phyloP scores from a whole-genome alignment of 2,113 vertebrate species.

The Rhea americana region DNA sequence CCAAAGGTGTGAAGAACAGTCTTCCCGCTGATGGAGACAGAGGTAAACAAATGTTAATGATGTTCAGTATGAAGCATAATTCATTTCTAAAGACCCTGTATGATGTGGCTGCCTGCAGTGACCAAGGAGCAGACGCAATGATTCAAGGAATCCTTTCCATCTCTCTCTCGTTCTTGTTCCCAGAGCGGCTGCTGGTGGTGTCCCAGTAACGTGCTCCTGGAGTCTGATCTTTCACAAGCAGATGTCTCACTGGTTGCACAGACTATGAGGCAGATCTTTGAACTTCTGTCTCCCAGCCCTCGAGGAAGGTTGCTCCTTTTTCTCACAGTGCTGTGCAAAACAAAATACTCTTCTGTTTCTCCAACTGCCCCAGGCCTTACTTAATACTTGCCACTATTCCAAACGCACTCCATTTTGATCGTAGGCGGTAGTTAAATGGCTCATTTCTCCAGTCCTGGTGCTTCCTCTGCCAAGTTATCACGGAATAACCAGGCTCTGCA shows the following conservation, averaged over 20 bases:
- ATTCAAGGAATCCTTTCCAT: background rate
- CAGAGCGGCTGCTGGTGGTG: background rate
- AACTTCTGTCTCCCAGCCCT: slow-evolving; percentile 33
- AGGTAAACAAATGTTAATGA: background rate
- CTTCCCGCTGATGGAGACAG: background rate
- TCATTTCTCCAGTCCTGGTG: slow-evolving; percentile 11
- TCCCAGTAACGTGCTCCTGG: background rate
- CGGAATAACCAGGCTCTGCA: background rate
- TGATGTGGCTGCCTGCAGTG: background rate
- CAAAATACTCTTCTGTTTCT: slow-evolving; percentile 17
- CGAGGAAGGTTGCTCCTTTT: slow-evolving; percentile 16
- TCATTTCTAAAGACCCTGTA: background rate
- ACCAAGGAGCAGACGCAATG: background rate
- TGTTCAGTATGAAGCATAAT: background rate
- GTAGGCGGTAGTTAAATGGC: background rate
- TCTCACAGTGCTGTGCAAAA: background rate
- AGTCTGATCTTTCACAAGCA: background rate
- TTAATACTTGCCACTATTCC: slow-evolving; percentile 20
- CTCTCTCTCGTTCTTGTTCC: background rate
- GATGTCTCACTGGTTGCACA: background rate
- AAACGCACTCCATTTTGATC: background rate
- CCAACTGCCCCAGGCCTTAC: background rate
- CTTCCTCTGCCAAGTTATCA: background rate
- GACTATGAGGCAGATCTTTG: background rate
- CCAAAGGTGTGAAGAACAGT: background rate